Conservation (phyloP, 1,140 invertebrate genomes). For the Mactra quadrangularis region DNA sequence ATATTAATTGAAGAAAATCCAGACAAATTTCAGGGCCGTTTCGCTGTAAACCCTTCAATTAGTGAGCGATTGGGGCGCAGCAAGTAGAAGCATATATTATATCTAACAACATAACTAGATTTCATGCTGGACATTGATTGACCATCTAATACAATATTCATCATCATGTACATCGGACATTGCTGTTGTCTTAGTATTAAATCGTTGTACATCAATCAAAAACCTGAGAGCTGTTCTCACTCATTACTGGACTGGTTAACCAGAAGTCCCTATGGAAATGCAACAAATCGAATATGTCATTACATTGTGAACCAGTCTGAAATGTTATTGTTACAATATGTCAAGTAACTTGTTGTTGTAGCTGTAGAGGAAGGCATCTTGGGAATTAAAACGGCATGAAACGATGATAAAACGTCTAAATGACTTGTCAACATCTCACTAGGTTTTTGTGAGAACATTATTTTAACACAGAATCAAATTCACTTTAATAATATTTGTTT, state of each 20-base stretch:
- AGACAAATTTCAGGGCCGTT: no score
- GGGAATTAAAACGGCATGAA: not conserved
- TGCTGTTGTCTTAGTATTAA: no score
- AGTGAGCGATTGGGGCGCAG: no score
- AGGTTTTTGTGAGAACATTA: not conserved
- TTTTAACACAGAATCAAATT: not conserved
- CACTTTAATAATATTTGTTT: not conserved
- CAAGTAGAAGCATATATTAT: no score
- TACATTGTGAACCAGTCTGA: not conserved
- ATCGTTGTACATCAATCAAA: slow-evolving; percentile 9
- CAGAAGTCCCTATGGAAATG: slow-evolving; percentile 16
- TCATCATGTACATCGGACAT: not conserved
- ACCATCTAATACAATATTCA: no score
- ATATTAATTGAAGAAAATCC: no score
- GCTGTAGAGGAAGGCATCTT: not conserved
- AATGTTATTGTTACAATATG: slow-evolving; percentile 21
- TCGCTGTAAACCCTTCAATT: no score
- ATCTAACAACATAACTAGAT: no score
- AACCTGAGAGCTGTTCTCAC: slow-evolving; percentile 16
- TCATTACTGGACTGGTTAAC: slow-evolving; percentile 30
- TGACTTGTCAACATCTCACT: no score
- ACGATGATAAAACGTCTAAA: no score
- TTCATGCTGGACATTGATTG: no score
- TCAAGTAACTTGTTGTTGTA: slow-evolving; percentile 37
- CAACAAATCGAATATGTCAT: slow-evolving; percentile 54